phyloP scores from a whole-genome alignment of 2,113 vertebrate species.

The Carlito syrichta region DNA sequence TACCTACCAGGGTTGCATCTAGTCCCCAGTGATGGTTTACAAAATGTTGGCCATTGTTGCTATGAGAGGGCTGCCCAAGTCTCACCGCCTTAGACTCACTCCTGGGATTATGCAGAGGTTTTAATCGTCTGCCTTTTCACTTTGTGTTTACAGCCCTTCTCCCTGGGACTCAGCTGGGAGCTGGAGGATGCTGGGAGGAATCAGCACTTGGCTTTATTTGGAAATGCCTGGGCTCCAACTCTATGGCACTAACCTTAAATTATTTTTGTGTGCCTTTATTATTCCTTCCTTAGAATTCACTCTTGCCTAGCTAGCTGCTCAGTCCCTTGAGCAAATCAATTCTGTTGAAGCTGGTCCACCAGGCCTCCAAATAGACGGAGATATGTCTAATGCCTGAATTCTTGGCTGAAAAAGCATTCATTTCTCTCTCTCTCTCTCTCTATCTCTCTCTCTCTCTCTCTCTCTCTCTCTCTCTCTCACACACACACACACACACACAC shows the following conservation, averaged over 20 bases:
- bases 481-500: not conserved
- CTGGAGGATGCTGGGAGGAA: not conserved
- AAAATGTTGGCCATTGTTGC: not conserved
- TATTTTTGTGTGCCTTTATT: not conserved
- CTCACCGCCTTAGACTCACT: not conserved
- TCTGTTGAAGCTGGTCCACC: not conserved
- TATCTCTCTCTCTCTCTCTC: not conserved
- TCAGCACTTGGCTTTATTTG: not conserved
- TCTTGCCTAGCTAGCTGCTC: not conserved
- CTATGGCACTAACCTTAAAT: not conserved
- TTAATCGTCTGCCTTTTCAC: not conserved
- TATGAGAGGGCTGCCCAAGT: not conserved
- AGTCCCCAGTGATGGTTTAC: not conserved
- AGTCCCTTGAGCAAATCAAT: not conserved
- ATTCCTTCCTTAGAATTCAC: not conserved
- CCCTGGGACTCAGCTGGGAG: not conserved
- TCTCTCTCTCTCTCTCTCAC: no score
- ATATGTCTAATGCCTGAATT: not conserved
- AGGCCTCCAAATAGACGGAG: not conserved
- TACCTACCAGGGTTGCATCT: not conserved
- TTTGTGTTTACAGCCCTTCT: not conserved
- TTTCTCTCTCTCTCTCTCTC: not conserved
- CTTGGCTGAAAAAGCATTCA: not conserved
- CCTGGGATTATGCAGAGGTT: not conserved
- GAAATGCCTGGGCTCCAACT: not conserved